Percentiles rank a stretch among this genome's conserved stretches.
phyloP scores from a whole-genome alignment of 1,140 invertebrate genomes.

The Chrysopa pallens region DNA sequence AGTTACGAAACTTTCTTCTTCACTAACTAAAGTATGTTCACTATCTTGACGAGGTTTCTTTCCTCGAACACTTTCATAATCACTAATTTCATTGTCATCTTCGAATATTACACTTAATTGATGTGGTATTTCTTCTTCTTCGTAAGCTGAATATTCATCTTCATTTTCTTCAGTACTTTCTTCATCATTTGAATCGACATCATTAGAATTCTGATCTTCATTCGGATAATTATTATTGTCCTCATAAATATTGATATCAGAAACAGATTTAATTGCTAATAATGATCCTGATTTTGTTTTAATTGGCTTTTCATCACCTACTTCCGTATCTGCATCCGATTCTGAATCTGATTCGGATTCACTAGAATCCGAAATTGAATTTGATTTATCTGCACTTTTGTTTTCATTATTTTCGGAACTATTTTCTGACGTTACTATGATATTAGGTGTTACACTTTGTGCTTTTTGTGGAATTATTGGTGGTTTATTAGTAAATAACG shows the following conservation, averaged over 20 bases:
- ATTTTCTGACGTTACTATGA: background rate
- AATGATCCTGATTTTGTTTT: slow-evolving; percentile 11
- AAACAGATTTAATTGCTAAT: slow-evolving; percentile 27
- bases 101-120: slow-evolving; percentile 35
- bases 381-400: background rate
- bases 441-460: background rate
- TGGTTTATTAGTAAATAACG: slow-evolving; percentile 2
- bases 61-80: slow-evolving; percentile 7
- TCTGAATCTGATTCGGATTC: slow-evolving; percentile 1
- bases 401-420: slow-evolving; percentile 1
- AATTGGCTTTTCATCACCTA: slow-evolving; percentile 8
- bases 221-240: slow-evolving; percentile 9
- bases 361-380: slow-evolving; percentile 6
- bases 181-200: slow-evolving; percentile 4
- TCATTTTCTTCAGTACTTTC: slow-evolving; percentile 9
- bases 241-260: slow-evolving; percentile 26
- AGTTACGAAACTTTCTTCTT: slow-evolving; percentile 15
- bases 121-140: slow-evolving; percentile 19
- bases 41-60: slow-evolving; percentile 8
- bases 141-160: slow-evolving; percentile 9
- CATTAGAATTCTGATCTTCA: slow-evolving; percentile 15
- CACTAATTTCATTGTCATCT: slow-evolving; percentile 24
- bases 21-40: slow-evolving; percentile 15
- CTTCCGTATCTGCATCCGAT: slow-evolving; percentile 10
- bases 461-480: slow-evolving; percentile 2